Evolutionary conservation across 2,797 vertebrate genomes (phyloP), one percentile per base, ranked within the genome.

Genomic region (Morus bassanus): DNA sequence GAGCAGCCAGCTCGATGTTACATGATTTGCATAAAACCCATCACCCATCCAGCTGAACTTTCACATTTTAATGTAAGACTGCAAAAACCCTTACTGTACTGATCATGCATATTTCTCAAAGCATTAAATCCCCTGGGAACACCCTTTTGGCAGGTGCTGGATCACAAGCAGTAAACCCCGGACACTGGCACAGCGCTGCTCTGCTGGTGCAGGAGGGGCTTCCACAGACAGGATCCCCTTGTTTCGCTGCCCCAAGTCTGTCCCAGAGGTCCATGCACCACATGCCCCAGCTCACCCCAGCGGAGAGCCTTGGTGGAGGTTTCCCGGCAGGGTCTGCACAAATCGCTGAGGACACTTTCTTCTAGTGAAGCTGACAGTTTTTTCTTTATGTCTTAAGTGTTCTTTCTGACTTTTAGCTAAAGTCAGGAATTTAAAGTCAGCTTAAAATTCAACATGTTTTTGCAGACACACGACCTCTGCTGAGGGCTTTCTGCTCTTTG

Each of bases 11-110:
- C 61, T 83, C 13, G 4, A 54, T 83, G 89, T 25, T 35, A 72
- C 86, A 78, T 30, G 65, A 68, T 96, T 96, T 95, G 91, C 94
- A 95, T 88, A 84, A 83, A 90, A 10, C 76, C 75, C 91, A 86
- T 81, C 94, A 56, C 56, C 63, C 89, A 30, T 13, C 89, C 89
- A 72, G 89, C 92, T 91, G 76, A 94, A 91, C 69, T 45, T 89
- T 63, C 93, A 81, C 87, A 27, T 84, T 90, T 86, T 93, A 79
- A 84, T 89, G 93, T 84, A 81, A 89, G 89, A 31, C 89, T 82
- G 93, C 93, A 91, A 80, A 93, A 35, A 5, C 11, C 79, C 81
- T 51, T 54, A 68, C 73, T 75, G 79, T 75, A 79, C 93, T 96
- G 97, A 84, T 85, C 78, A 83, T 50, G 54, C 75, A 13, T 15